These are phyloP conservation scores for Hafferia zeledoni DNA, from an alignment of 2,797 vertebrate genomes.

Conservation along the genomic window DNA sequence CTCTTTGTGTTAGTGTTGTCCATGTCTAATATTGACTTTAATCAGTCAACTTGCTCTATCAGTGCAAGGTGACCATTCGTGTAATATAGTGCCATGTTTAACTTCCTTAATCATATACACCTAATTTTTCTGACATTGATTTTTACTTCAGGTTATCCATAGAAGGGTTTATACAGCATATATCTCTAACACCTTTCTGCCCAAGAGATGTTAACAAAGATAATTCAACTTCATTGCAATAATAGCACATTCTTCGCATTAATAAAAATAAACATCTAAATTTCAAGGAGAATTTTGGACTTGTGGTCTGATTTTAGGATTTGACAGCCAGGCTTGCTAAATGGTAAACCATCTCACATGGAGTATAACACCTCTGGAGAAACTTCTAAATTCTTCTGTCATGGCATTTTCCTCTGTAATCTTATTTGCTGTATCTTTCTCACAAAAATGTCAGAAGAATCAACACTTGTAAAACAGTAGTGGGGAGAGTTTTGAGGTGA, in stretches of 20 bases:
- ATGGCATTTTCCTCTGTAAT: not conserved
- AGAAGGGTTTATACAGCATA: not conserved
- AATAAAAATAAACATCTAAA: not conserved
- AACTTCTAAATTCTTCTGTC: slow-evolving; percentile 2
- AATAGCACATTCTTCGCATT: not conserved
- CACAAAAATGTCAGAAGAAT: not conserved
- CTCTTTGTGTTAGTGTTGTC: not conserved
- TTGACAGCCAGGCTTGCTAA: not conserved
- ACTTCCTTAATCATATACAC: slow-evolving; percentile 1
- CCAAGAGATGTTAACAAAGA: not conserved
- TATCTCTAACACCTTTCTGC: not conserved
- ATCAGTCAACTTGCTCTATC: not conserved
- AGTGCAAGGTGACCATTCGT: not conserved
- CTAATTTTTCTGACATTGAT: slow-evolving; percentile 44
- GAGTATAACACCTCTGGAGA: not conserved
- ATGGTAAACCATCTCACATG: not conserved
- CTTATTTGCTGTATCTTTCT: not conserved
- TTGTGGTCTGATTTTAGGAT: not conserved
- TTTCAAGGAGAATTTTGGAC: not conserved
- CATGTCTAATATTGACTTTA: not conserved
- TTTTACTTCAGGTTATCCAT: slow-evolving; percentile 3
- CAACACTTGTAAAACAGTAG: not conserved
- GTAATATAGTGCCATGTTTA: not conserved
- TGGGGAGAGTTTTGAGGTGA: not conserved
- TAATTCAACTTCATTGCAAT: not conserved